Conservation (phyloP, 2,888 invertebrate genomes). For the Leucophora obtusa region DNA sequence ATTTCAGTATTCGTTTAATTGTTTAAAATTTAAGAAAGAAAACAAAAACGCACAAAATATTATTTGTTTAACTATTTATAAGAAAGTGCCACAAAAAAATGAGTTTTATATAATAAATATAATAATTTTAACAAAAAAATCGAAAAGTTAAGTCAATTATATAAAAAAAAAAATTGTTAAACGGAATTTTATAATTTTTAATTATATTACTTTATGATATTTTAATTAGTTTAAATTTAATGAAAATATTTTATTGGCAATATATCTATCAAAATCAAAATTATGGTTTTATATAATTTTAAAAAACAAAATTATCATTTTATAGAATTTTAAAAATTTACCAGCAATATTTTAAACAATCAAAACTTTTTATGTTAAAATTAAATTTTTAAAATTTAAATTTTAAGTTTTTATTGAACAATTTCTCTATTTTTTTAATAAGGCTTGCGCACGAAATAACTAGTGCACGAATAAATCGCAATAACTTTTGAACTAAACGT, state of each 20-base stretch:
- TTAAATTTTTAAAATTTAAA: too few relatives aligned
- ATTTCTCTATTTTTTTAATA: background rate
- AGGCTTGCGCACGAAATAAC: too few relatives aligned
- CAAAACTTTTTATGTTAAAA: too few relatives aligned
- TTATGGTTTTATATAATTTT: constrained; percentile 2
- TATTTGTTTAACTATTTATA: constrained; percentile 59
- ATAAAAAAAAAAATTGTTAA: background rate
- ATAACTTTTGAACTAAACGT: too few relatives aligned
- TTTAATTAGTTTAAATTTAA: constrained; percentile 3
- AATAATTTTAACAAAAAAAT: constrained; percentile 11
- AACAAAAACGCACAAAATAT: constrained; percentile 39
- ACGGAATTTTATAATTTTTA: constrained; percentile 3
- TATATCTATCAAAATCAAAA: constrained; percentile 16
- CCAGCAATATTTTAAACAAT: too few relatives aligned
- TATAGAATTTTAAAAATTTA: too few relatives aligned
- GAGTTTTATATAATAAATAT: constrained; percentile 23
- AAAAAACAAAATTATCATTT: background rate
- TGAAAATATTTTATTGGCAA: background rate
- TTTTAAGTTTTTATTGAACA: background rate
- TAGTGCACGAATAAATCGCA: too few relatives aligned
- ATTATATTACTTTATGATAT: background rate
- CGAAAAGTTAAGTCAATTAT: constrained; percentile 50
- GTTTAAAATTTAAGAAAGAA: background rate
- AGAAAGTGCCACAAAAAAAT: constrained; percentile 62
- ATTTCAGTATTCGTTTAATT: constrained; percentile 60